phyloP scores from a whole-genome alignment of 1,140 invertebrate genomes.

The Glomeris maerens region DNA sequence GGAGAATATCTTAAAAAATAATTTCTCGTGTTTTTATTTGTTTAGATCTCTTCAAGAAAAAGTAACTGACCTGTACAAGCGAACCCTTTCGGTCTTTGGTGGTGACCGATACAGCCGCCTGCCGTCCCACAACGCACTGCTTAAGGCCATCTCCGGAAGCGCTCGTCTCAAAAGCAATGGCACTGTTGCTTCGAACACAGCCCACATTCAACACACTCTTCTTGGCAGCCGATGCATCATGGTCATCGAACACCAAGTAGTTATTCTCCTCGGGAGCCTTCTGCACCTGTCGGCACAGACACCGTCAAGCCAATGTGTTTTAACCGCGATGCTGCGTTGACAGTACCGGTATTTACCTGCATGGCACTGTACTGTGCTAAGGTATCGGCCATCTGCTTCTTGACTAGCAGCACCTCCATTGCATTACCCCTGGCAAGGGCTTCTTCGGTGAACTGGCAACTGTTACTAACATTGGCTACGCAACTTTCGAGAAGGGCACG shows the following conservation, averaged over 20 bases:
- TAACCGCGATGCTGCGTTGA: background rate
- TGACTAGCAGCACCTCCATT: slow-evolving; percentile 38
- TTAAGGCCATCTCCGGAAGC: slow-evolving; percentile 35
- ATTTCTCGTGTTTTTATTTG: no score
- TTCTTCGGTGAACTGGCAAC: slow-evolving; percentile 36
- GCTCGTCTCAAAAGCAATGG: slow-evolving; percentile 32
- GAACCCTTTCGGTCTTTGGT: slow-evolving; percentile 32
- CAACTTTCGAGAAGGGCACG: slow-evolving; percentile 30
- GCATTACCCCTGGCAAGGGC: slow-evolving; percentile 35
- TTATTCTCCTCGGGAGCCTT: slow-evolving; percentile 33
- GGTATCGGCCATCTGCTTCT: slow-evolving; percentile 39
- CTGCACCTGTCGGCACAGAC: slow-evolving; percentile 6
- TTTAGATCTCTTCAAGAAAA: no score
- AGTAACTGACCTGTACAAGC: slow-evolving; percentile 26
- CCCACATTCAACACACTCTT: slow-evolving; percentile 29
- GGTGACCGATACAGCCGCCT: slow-evolving; percentile 29
- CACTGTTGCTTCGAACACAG: slow-evolving; percentile 30
- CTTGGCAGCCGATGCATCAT: slow-evolving; percentile 25
- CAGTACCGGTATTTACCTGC: slow-evolving; percentile 28
- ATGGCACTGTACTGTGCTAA: slow-evolving; percentile 33
- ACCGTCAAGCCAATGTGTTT: background rate
- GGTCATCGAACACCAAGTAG: slow-evolving; percentile 28
- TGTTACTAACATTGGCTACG: slow-evolving; percentile 32
- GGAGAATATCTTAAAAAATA: no score
- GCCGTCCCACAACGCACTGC: slow-evolving; percentile 25